Evolutionary conservation across 1,140 invertebrate genomes (phyloP).

Genomic region (Arctopsyche grandis): DNA sequence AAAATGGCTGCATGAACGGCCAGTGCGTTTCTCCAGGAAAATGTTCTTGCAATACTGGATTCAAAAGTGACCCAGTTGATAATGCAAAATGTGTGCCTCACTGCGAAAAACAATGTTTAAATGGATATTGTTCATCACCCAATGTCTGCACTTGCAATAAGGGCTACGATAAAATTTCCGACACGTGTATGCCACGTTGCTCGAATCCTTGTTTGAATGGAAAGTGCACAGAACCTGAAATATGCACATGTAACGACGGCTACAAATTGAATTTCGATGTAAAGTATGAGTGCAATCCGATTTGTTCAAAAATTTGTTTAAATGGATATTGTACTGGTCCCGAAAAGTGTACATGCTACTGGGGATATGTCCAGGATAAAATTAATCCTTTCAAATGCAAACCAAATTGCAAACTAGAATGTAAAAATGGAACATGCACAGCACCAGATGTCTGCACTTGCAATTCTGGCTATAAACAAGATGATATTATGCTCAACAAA

Average conservation of each 20-base stretch:
- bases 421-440: constrained; percentile 59
- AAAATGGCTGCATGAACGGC: constrained; percentile 65
- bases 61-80: constrained; percentile 57
- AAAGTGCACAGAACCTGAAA: constrained; percentile 62
- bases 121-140: constrained; percentile 61
- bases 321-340: constrained; percentile 56
- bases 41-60: constrained; percentile 65
- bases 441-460: not conserved
- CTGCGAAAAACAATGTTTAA: constrained; percentile 61
- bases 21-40: constrained; percentile 62
- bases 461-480: constrained; percentile 56
- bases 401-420: constrained; percentile 63
- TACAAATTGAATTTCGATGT: constrained; percentile 52
- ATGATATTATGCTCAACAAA: constrained; percentile 50
- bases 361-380: constrained; percentile 57
- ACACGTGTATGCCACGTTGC: constrained; percentile 54
- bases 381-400: constrained; percentile 58
- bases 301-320: constrained; percentile 60
- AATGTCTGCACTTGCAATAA: constrained; percentile 63
- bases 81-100: constrained; percentile 59
- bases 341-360: constrained; percentile 62
- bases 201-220: constrained; percentile 62
- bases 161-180: constrained; percentile 63
- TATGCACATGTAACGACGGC: constrained; percentile 61
- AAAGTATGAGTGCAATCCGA: constrained; percentile 49